Conservation (phyloP, 2,888 invertebrate species). For the Trichogramma evanescens region DNA sequence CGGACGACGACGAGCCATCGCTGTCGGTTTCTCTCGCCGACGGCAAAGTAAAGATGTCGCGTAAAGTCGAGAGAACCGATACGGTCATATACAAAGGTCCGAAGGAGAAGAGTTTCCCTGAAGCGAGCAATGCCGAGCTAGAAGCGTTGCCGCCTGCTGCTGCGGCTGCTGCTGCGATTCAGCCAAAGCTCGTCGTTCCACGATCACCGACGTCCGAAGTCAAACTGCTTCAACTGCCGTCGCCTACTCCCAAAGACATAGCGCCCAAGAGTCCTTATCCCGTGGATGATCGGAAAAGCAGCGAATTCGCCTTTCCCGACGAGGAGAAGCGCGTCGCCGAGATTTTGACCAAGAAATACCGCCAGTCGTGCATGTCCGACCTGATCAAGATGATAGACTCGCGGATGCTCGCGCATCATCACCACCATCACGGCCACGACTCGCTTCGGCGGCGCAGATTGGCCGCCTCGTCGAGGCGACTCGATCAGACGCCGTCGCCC, state of each 20-base stretch:
- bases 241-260: slow-evolving; percentile 25
- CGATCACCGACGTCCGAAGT: slow-evolving; percentile 17
- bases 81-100: slow-evolving; percentile 40
- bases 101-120: slow-evolving; percentile 18
- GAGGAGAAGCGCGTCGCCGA: slow-evolving; percentile 20
- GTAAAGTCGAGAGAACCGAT: slow-evolving; percentile 32
- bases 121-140: background rate
- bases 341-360: slow-evolving; percentile 28
- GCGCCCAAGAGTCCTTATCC: slow-evolving; percentile 29
- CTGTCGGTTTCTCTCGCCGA: background rate
- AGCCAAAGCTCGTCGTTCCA: slow-evolving; percentile 13
- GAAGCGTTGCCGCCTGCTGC: background rate
- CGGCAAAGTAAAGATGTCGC: slow-evolving; percentile 18
- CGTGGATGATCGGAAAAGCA: slow-evolving; percentile 15
- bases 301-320: background rate
- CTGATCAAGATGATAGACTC: slow-evolving; percentile 40
- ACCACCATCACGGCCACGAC: slow-evolving; percentile 13
- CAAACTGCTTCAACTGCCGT: slow-evolving; percentile 27
- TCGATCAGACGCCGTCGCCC: slow-evolving; percentile 28
- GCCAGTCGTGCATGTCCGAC: slow-evolving; percentile 37
- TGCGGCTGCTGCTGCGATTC: background rate
- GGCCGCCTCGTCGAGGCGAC: slow-evolving; percentile 9
- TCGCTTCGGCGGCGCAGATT: slow-evolving; percentile 23
- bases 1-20: slow-evolving; percentile 5
- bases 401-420: slow-evolving; percentile 35